Base-by-base conservation (phyloP, 1,140 invertebrate species). In the Drosophila ficusphila region DNA sequence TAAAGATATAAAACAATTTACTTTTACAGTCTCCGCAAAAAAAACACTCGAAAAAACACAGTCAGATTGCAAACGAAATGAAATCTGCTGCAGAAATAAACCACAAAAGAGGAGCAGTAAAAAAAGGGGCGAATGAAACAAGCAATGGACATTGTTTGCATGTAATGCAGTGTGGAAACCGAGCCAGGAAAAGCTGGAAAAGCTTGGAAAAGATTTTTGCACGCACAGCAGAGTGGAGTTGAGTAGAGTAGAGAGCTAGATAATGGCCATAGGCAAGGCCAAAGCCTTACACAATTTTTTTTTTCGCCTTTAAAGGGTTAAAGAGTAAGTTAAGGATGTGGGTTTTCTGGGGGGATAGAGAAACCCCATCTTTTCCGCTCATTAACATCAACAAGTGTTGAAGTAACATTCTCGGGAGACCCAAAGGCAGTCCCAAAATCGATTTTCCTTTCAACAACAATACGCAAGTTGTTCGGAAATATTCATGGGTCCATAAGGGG, bases 381-480 rank as follows among this genome's bases (percentile, higher is more conserved):
- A 78, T 77, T 72, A 83, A 82, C 79, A 82, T 82, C 78, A 82
- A 82, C 78, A 83, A 82, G 78, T 82, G 78, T 72, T 78, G 68
- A 68, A 56, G 62, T 42, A 69, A 44, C 56, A 70, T 60, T 57
- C 41, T 67, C 14, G 29, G 34, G n/a, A 49, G 14, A 53, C 54
- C 19, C 39, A n/a, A n/a, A 49, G 23, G 21, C 36, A 14, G 38
- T 14, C 21, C 62, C 60, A 23, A 33, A 67, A 71, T 71, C 67
- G 68, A 71, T 71, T 71, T 71, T 70, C 64, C 25, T 39, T 69
- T 67, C 38, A 53, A 19, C 53, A 70, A 44, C 58, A 53, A 41
- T 52, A 34, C 23, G 42, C 61, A 76, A 76, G 60, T 51, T 73
- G 56, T 52, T 29, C 51, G 27, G n/a, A 57, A 62, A 83, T 76